Evolutionary conservation across 2,888 invertebrate genomes (phyloP), one percentile per base, ranked within the genome.

Genomic region (Meta bourneti): DNA sequence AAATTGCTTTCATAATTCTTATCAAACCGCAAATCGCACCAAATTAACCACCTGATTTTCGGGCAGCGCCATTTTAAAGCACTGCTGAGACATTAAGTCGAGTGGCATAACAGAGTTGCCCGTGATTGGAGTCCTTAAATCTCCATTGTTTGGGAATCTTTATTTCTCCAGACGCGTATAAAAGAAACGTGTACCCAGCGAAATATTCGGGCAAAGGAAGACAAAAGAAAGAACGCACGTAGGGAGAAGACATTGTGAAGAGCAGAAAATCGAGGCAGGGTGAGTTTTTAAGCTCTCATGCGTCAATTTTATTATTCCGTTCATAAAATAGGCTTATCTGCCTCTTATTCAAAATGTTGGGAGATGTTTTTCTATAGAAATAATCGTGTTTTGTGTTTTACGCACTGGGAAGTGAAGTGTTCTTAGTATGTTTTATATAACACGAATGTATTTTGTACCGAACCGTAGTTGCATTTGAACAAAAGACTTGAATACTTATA

Each of bases 91-190:
- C 61, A 51, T 81, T 81, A 51, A 54, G 52, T 34, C 71, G 51
- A 83, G 72, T 52, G 54, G 0, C 6, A 20, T 7, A 54, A 19
- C 11, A 51, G 34, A 6, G 78, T 52, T 70, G 19, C 13, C 34
- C 48, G 70, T 70, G 78, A 87, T 87, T 79, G 72, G 71, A 79
- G 54, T 87, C 87, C 72, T 79, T 61, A 52, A 79, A 52, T 34
- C 20, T 6, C 87, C 19, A 87, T 87, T 87, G 87, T 87, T 52
- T 87, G n/a, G 20, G 79, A 48, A 20, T 87, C 69, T 86, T 87
- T 87, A 79, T 72, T 72, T 87, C 79, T 54, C 48, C n/a, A 51
- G 20, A 72, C 79, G 78, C 34, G 54, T 54, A 84, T 87, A 87
- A 70, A 69, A 87, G 79, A 78, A 79, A 79, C 87, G 54, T 79